phyloP scores from a whole-genome alignment of 64 coral and sea anemone genomes.

The Anthopleura sola region DNA sequence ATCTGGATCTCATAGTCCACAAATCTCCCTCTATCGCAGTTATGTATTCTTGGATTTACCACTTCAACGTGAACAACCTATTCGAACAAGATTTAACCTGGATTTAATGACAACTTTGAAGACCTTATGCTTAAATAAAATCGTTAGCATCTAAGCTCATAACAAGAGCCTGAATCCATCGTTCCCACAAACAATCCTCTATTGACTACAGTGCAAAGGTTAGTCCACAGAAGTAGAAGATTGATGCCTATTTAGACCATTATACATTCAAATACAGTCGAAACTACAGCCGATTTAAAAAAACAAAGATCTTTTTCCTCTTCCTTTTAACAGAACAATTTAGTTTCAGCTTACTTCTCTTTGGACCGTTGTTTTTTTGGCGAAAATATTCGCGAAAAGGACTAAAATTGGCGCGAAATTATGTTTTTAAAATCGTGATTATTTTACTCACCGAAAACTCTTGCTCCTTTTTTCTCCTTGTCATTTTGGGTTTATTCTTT shows the following conservation, averaged over 20 bases:
- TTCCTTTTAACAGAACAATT: no score
- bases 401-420: not conserved
- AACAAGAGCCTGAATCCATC: not conserved
- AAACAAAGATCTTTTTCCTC: no score
- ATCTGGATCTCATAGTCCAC: constrained; percentile 93
- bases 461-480: not conserved
- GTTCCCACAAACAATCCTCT: not conserved
- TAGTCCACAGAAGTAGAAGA: not conserved
- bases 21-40: constrained; percentile 59
- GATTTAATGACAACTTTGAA: not conserved
- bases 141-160: no score
- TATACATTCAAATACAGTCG: not conserved
- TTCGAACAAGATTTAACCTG: not conserved
- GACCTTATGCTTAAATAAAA: not conserved
- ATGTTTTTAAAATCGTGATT: not conserved
- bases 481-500: not conserved
- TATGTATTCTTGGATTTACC: constrained; percentile 69
- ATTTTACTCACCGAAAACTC: not conserved
- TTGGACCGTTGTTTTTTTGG: not conserved
- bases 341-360: not conserved
- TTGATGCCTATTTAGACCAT: not conserved
- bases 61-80: constrained; percentile 63
- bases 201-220: no score
- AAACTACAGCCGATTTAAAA: not conserved
- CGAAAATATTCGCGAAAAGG: no score